Conservation (phyloP, 30 jellyfish, hydroid and myxozoan species). For the Cassiopea andromeda region DNA sequence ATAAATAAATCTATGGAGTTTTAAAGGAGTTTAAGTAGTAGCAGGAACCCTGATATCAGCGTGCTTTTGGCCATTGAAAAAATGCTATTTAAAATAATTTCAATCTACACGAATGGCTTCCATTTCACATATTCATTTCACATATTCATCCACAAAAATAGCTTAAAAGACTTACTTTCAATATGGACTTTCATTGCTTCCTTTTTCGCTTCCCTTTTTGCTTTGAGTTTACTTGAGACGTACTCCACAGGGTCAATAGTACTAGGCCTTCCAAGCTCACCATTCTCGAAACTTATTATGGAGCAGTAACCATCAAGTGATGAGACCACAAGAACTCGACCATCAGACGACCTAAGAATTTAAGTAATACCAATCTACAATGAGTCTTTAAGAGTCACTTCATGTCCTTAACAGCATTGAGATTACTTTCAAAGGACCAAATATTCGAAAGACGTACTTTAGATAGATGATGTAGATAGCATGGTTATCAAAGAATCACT, state of each 20-base stretch:
- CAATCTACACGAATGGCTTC: no score
- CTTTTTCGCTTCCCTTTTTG: slow-evolving; percentile 66
- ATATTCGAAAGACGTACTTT: no score
- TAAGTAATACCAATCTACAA: neutral
- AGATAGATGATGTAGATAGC: no score
- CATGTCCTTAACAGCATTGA: no score
- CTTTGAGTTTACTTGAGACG: slow-evolving; percentile 66
- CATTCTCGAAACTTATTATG: slow-evolving; percentile 77
- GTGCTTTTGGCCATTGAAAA: no score
- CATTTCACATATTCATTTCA: neutral
- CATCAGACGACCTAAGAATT: slow-evolving; percentile 91
- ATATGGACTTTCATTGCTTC: slow-evolving; percentile 49
- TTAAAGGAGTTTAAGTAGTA: no score
- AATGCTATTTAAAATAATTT: no score
- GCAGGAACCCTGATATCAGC: no score
- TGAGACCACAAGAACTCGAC: slow-evolving; percentile 83
- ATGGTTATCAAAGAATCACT: no score
- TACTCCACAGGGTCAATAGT: slow-evolving; percentile 71
- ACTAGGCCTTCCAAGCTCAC: slow-evolving; percentile 90
- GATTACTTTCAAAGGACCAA: no score
- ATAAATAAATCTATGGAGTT: no score
- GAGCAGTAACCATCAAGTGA: slow-evolving; percentile 98
- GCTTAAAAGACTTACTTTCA: neutral
- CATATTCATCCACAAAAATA: neutral
- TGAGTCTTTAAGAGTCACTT: no score